These are phyloP conservation scores for Drosophila malerkotliana DNA, from an alignment of 1,140 invertebrate species.

Conservation along the genomic window DNA sequence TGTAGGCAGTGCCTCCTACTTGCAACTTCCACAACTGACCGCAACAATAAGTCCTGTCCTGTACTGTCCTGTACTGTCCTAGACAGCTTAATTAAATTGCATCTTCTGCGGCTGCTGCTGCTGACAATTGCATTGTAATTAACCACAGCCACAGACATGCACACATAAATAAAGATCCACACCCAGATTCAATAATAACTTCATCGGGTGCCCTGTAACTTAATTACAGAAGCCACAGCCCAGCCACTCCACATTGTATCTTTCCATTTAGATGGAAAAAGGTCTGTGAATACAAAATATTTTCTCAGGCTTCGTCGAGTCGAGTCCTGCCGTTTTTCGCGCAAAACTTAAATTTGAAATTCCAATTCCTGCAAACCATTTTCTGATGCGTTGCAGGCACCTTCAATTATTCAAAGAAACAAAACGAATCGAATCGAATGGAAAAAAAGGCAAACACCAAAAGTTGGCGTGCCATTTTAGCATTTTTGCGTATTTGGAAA, in stretches of 20 bases:
- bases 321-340: neutral
- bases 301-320: constrained; percentile 15
- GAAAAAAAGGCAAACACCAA: constrained; percentile 30
- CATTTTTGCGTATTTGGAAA: constrained; percentile 76
- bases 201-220: constrained; percentile 31
- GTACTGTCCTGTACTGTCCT: neutral
- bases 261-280: neutral
- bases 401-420: constrained; percentile 60
- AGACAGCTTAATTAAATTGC: constrained; percentile 68
- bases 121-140: constrained; percentile 68
- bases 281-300: constrained; percentile 37
- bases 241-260: neutral
- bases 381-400: constrained; percentile 43
- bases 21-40: constrained; percentile 18
- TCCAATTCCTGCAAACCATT: constrained; percentile 29
- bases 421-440: neutral
- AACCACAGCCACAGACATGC: constrained; percentile 34
- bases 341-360: constrained; percentile 30
- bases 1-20: neutral
- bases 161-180: constrained; percentile 3
- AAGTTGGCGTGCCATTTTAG: constrained; percentile 59
- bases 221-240: constrained; percentile 41
- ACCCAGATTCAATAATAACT: constrained; percentile 1
- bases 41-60: constrained; percentile 15
- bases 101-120: constrained; percentile 9